Evolutionary conservation across 2,888 invertebrate genomes (phyloP).

Genomic region (Scaptomyza reducta): DNA sequence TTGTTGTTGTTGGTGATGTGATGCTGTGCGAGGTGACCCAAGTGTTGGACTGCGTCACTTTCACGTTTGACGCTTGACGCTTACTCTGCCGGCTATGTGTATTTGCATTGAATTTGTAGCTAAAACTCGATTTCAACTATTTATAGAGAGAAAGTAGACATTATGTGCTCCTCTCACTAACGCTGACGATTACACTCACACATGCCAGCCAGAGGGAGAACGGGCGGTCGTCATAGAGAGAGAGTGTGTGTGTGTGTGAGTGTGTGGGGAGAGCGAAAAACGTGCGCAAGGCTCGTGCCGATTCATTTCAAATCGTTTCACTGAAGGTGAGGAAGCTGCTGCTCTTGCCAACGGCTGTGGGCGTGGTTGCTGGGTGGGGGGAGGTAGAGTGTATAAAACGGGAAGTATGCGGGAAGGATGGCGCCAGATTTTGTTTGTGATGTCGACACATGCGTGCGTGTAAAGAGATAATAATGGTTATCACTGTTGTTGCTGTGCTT

Average conservation of each 20-base stretch:
- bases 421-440: slow-evolving; percentile 40
- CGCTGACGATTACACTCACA: slow-evolving; percentile 11
- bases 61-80: slow-evolving; percentile 53
- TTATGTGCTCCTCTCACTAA: slow-evolving; percentile 21
- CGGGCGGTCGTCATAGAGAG: slow-evolving; percentile 9
- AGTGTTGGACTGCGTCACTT: slow-evolving; percentile 51
- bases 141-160: slow-evolving; percentile 73
- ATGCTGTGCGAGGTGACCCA: slow-evolving; percentile 49
- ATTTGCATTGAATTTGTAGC: slow-evolving; percentile 56
- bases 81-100: slow-evolving; percentile 18
- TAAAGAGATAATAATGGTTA: slow-evolving; percentile 49
- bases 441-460: slow-evolving; percentile 46
- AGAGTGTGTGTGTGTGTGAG: slow-evolving; percentile 6
- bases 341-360: slow-evolving; percentile 23
- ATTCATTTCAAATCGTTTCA: slow-evolving; percentile 63
- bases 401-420: slow-evolving; percentile 43
- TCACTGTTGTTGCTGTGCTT: slow-evolving; percentile 25
- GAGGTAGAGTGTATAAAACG: neutral
- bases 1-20: neutral
- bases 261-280: slow-evolving; percentile 7
- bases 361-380: neutral
- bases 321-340: slow-evolving; percentile 60
- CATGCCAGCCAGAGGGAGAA: slow-evolving; percentile 18
- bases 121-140: slow-evolving; percentile 72
- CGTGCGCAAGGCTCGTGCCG: slow-evolving; percentile 65